These are phyloP conservation scores for Galaxias olidus DNA, from an alignment of 2,797 vertebrate genomes.

Conservation along the genomic window DNA sequence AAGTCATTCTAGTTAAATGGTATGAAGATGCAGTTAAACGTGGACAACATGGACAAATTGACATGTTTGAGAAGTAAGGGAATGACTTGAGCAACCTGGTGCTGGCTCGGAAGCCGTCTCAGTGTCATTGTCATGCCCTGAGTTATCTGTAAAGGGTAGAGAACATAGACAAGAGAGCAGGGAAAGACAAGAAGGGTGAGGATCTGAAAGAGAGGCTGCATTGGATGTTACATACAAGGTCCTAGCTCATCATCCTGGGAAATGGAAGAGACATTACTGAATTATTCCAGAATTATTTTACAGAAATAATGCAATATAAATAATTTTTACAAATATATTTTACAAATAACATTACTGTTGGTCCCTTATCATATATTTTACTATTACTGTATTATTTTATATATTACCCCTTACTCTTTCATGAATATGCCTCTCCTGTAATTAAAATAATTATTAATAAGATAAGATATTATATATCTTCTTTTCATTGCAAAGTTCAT, in stretches of 20 bases:
- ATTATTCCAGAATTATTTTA: no score
- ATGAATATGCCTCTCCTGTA: no score
- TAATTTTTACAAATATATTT: no score
- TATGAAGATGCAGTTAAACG: conserved; percentile 62
- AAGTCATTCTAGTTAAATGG: conserved; percentile 57
- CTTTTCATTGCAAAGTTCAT: no score
- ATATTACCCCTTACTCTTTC: no score
- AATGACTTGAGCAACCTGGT: conserved; percentile 91
- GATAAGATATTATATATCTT: no score
- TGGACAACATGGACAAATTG: conserved; percentile 64
- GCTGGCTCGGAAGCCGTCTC: conserved; percentile 88
- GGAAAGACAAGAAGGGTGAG: conserved; percentile 45
- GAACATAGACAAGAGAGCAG: conserved; percentile 73
- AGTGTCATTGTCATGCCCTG: conserved; percentile 96
- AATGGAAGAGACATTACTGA: conserved; percentile 32
- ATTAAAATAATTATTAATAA: no score
- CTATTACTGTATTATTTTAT: no score
- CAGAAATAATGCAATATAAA: no score
- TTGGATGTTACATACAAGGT: conserved; percentile 44
- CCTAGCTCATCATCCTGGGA: conserved; percentile 32
- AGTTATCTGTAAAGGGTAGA: conserved; percentile 92
- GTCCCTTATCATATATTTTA: no score
- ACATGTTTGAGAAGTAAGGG: conserved; percentile 61
- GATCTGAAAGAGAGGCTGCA: conserved; percentile 52
- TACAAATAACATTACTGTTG: no score